These are phyloP conservation scores for Chironomus riparius DNA, from an alignment of 2,888 invertebrate genomes.

Conservation along the genomic window DNA sequence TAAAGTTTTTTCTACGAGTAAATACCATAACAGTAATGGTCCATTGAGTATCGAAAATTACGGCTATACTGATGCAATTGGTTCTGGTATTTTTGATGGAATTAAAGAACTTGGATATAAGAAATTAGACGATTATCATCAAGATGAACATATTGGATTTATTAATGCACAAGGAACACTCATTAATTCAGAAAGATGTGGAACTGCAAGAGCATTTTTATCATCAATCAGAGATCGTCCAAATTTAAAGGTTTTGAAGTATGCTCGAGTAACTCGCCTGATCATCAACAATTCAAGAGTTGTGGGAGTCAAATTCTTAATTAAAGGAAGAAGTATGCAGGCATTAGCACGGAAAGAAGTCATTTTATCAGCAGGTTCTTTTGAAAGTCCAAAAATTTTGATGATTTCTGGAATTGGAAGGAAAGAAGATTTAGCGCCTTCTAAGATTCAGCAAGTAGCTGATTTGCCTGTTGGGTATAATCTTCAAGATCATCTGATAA, in stretches of 20 bases:
- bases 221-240: conserved; percentile 4
- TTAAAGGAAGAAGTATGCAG: conserved; percentile 30
- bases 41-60: background rate
- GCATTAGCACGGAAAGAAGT: background rate
- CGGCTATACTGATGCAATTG: conserved; percentile 29
- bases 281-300: conserved; percentile 34
- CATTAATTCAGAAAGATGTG: conserved; percentile 14
- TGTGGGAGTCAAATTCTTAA: conserved; percentile 46
- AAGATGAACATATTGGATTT: conserved; percentile 11
- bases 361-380: background rate
- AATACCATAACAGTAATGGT: conserved; percentile 1
- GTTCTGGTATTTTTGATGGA: background rate
- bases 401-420: background rate
- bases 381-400: background rate
- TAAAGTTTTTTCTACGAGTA: background rate
- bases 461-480: conserved; percentile 18
- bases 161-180: background rate
- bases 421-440: background rate
- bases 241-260: conserved; percentile 29
- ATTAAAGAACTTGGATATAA: background rate
- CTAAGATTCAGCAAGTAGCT: background rate
- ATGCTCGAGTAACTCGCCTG: conserved; percentile 33
- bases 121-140: background rate
- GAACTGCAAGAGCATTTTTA: conserved; percentile 23
- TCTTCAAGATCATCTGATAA: conserved; percentile 11